phyloP scores from a whole-genome alignment of 2,797 vertebrate species.

The Alfaro cultratus region DNA sequence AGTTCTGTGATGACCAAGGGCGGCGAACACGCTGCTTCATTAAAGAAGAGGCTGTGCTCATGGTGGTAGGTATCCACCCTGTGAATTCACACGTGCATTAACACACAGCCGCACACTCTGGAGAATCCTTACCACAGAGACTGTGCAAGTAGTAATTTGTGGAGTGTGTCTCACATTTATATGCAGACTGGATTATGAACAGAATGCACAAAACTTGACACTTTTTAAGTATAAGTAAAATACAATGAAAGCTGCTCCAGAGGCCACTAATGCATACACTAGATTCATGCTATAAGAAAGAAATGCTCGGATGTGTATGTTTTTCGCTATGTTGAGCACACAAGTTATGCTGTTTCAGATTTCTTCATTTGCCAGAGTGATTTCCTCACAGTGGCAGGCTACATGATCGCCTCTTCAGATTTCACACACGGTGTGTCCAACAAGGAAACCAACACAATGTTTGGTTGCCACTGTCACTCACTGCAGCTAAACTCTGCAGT shows the following conservation, averaged over 20 bases:
- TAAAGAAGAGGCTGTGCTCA: constrained; percentile 31
- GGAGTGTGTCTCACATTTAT: constrained; percentile 28
- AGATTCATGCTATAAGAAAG: constrained; percentile 38
- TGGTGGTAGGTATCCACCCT: constrained; percentile 20
- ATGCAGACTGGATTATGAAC: constrained; percentile 13
- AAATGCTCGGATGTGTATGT: constrained; percentile 4
- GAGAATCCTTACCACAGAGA: constrained; percentile 34
- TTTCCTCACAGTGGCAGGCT: background rate
- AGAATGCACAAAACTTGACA: constrained; percentile 1
- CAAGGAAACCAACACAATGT: constrained; percentile 31
- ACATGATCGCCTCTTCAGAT: constrained; percentile 19
- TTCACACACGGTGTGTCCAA: constrained; percentile 36
- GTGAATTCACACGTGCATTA: constrained; percentile 19
- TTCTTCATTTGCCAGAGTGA: background rate
- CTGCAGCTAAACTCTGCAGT: constrained; percentile 16
- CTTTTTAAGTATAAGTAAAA: background rate
- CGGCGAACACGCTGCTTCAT: constrained; percentile 32
- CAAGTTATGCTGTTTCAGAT: too few relatives aligned
- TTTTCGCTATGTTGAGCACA: background rate
- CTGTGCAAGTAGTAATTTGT: constrained; percentile 18
- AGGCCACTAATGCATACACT: constrained; percentile 28
- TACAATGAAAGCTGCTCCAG: constrained; percentile 32
- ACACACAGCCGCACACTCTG: constrained; percentile 3
- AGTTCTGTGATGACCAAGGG: constrained; percentile 21
- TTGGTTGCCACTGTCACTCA: constrained; percentile 52